phyloP scores from a whole-genome alignment of 2,888 invertebrate genomes.

The Napeogenes inachia region DNA sequence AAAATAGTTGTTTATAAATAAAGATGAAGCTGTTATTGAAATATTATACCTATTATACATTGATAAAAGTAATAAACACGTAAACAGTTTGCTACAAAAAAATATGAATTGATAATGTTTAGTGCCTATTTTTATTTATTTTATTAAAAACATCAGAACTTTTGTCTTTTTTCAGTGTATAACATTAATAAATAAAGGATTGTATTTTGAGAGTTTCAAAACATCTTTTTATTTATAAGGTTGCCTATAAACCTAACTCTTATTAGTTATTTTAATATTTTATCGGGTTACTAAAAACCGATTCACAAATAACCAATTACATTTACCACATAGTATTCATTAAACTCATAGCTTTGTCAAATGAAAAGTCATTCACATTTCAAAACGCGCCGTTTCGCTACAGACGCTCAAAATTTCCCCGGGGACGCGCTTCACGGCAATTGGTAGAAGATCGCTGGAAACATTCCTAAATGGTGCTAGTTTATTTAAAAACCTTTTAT shows the following conservation, averaged over 20 bases:
- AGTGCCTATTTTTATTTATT: too few species aligned
- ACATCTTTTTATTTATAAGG: too few species aligned
- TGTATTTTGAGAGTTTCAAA: too few species aligned
- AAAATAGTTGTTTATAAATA: too few species aligned
- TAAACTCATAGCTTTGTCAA: conserved; percentile 11
- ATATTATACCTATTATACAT: too few species aligned
- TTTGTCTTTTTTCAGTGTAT: too few species aligned
- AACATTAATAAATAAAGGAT: too few species aligned
- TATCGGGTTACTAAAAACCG: background rate
- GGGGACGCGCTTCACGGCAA: conserved; percentile 23
- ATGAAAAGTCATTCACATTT: conserved; percentile 16
- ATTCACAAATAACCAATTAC: background rate
- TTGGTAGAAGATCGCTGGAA: conserved; percentile 24
- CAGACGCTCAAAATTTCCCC: conserved; percentile 25
- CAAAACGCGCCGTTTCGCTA: conserved; percentile 20
- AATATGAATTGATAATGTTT: too few species aligned
- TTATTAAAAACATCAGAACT: too few species aligned
- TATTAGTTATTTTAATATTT: background rate
- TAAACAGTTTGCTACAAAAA: too few species aligned
- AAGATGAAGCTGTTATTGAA: too few species aligned
- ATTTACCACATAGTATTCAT: conserved; percentile 1
- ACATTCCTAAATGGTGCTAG: conserved; percentile 14
- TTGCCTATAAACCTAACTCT: background rate
- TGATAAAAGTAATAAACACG: too few species aligned
- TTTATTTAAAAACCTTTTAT: conserved; percentile 7